Conservation (phyloP, 2,113 vertebrate species). For the Electrona antarctica region DNA sequence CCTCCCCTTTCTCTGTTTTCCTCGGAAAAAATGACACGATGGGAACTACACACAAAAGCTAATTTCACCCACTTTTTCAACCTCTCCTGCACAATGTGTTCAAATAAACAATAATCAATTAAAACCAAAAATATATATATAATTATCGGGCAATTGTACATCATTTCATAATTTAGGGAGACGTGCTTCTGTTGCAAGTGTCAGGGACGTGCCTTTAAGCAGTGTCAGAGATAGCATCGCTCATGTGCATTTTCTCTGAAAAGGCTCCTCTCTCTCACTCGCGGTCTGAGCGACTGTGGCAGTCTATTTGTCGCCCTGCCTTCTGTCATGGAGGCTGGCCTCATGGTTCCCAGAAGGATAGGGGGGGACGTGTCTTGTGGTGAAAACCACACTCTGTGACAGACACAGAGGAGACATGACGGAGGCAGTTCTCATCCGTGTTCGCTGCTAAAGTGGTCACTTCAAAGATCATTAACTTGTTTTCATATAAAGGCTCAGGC, state of each 20-base stretch:
- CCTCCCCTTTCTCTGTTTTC: too few species aligned
- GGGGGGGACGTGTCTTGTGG: slow-evolving; percentile 70
- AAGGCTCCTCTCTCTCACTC: slow-evolving; percentile 5
- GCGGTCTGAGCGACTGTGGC: slow-evolving; percentile 36
- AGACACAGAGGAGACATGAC: slow-evolving; percentile 74
- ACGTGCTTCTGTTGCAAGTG: slow-evolving; percentile 4
- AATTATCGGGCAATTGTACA: background rate
- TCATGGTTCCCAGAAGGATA: slow-evolving; percentile 71
- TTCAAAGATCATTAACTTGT: slow-evolving; percentile 56
- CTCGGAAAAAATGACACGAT: too few species aligned
- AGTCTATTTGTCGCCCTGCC: slow-evolving; percentile 52
- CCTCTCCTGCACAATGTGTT: background rate
- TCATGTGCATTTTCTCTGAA: slow-evolving; percentile 17
- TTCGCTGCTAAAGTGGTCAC: slow-evolving; percentile 63
- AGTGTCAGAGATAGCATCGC: slow-evolving; percentile 12
- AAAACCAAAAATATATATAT: slow-evolving; percentile 3
- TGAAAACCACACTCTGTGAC: slow-evolving; percentile 76
- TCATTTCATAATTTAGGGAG: slow-evolving; percentile 8
- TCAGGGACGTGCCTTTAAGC: background rate
- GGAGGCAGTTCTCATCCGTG: slow-evolving; percentile 64
- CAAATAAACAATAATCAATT: background rate
- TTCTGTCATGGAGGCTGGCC: slow-evolving; percentile 53
- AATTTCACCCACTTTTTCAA: too few species aligned
- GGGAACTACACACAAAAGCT: too few species aligned
- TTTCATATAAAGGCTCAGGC: slow-evolving; percentile 23